Evolutionary conservation across 1,140 invertebrate species (phyloP), one percentile per base, ranked within the genome.

Genomic region (Papilio dardanus): DNA sequence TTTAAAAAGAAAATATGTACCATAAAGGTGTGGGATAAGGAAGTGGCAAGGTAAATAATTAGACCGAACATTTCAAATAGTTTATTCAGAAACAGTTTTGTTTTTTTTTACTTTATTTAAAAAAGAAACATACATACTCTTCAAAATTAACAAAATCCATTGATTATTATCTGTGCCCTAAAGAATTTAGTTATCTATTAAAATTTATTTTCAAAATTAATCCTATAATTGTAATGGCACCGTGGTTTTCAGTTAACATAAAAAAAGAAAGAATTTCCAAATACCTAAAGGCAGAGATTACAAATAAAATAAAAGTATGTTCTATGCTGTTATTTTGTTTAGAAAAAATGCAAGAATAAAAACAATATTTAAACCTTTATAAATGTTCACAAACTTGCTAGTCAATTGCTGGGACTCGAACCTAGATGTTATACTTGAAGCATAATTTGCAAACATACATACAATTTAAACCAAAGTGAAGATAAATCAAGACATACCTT

Each of bases 201-300:
- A 66, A 67, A 33, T 14, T 33, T 2, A 71, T 73, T 66, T 5
- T 67, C 35, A 76, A 71, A 79, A 46, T 66, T 74, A 67, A 21
- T 74, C 76, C 74, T 73, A 74, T 78, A 71, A 76, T 79, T 78
- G 83, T 89, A 89, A 88, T 91, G 89, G 89, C 88, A 91, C 86
- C 83, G 89, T 88, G 83, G 81, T 89, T 89, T 81, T 75, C 76
- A 78, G 81, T 79, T 77, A 69, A 82, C 62, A 76, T 74, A 74
- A 67, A 76, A 40, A 69, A 31, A 8, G 7, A 67, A 89, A 88
- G 78, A 76, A 79, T 74, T 75, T 86, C 87, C 86, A 87, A 89
- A 86, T 68, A 8, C n/a, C 77, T 19, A 79, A 77, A 81, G 76
- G 76, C 76, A 80, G 68, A 76, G 74, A 77, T 77, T 77, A 50